Evolutionary conservation across 2,888 invertebrate genomes (phyloP).

Genomic region (Meteorus cinctellus): DNA sequence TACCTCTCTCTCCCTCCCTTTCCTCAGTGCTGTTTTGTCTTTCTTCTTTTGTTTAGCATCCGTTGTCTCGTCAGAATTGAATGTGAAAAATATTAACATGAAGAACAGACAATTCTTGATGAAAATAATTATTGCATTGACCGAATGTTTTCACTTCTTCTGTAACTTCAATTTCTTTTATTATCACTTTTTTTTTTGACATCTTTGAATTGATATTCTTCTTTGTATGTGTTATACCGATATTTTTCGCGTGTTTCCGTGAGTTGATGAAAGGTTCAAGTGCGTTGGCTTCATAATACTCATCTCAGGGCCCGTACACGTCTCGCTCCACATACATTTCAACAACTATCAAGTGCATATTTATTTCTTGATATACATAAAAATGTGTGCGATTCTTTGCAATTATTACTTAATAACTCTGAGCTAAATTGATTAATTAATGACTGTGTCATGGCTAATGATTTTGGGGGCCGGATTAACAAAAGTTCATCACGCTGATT

Average conservation of each 20-base stretch:
- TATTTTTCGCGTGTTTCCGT: slow-evolving; percentile 9
- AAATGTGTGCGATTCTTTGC: slow-evolving; percentile 40
- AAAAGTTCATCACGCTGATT: slow-evolving; percentile 7
- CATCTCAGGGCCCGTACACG: slow-evolving; percentile 31
- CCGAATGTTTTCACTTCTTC: background rate
- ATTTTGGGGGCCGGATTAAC: slow-evolving; percentile 1
- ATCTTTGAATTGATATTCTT: background rate
- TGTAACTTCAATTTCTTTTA: background rate
- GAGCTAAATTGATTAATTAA: slow-evolving; percentile 60
- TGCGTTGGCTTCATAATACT: slow-evolving; percentile 17
- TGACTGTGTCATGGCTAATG: slow-evolving; percentile 46
- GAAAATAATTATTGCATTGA: slow-evolving; percentile 36
- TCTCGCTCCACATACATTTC: slow-evolving; percentile 50
- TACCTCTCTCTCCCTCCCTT: slow-evolving; percentile 26
- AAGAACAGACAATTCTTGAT: slow-evolving; percentile 36
- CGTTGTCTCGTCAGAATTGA: slow-evolving; percentile 38
- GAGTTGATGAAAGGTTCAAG: background rate
- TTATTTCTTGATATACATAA: slow-evolving; percentile 46
- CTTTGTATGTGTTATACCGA: background rate
- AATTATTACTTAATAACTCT: slow-evolving; percentile 59
- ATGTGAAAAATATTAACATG: slow-evolving; percentile 16
- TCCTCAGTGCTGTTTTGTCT: slow-evolving; percentile 22
- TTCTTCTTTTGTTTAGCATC: slow-evolving; percentile 46
- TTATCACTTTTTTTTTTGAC: background rate
- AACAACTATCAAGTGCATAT: background rate